Conservation (phyloP, 2,888 invertebrate species). For the Mamestra brassicae region DNA sequence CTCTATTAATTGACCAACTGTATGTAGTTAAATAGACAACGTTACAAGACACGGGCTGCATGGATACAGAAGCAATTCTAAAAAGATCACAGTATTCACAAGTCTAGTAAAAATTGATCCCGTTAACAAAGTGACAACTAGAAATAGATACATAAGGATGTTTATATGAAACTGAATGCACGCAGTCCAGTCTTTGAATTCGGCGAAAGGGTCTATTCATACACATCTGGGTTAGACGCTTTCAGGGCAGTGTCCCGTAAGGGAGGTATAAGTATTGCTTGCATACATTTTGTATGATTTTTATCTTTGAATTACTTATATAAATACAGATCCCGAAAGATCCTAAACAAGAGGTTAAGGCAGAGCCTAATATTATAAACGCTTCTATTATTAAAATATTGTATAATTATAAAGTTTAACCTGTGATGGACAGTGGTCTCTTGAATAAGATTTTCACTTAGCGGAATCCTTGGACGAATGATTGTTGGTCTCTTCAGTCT, state of each 20-base stretch:
- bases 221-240: not conserved
- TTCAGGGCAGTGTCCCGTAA: not conserved
- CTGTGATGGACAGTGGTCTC: constrained; percentile 65
- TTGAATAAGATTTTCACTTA: constrained; percentile 76
- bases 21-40: constrained; percentile 11
- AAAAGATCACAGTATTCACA: constrained; percentile 63
- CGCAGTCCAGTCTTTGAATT: constrained; percentile 54
- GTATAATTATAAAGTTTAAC: constrained; percentile 56
- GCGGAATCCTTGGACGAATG: constrained; percentile 89
- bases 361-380: constrained; percentile 21
- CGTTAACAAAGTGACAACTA: constrained; percentile 50
- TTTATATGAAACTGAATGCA: constrained; percentile 48
- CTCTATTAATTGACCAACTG: constrained; percentile 3
- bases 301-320: not conserved
- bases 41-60: constrained; percentile 14
- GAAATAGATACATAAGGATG: constrained; percentile 43
- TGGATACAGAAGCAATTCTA: constrained; percentile 49
- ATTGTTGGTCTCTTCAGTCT: constrained; percentile 91
- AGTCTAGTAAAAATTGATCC: constrained; percentile 66
- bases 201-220: constrained; percentile 2
- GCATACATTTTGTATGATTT: constrained; percentile 6
- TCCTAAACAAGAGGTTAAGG: not conserved
- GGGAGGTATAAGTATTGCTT: not conserved
- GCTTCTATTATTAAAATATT: constrained; percentile 50
- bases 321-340: not conserved